Evolutionary conservation across 2,888 invertebrate species (phyloP).

Genomic region (Troglohyphantes excavatus): DNA sequence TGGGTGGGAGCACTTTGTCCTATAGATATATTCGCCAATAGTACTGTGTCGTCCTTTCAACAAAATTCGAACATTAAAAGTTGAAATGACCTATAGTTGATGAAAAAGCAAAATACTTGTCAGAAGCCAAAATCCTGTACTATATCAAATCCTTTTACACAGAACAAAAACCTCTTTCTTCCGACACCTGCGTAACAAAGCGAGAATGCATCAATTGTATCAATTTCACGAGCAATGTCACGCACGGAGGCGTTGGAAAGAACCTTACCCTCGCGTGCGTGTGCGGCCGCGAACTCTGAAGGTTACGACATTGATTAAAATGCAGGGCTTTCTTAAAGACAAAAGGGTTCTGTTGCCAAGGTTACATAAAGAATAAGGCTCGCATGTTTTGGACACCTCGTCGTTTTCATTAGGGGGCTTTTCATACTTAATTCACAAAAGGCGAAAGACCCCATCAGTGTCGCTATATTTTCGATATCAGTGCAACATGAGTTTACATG

Average conservation of each 20-base stretch:
- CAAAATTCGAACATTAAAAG: too few species aligned
- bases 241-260: neutral
- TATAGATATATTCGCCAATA: too few species aligned
- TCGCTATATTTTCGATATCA: neutral
- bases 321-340: constrained; percentile 4
- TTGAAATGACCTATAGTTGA: too few species aligned
- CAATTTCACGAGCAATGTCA: neutral
- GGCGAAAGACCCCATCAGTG: neutral
- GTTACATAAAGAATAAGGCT: neutral
- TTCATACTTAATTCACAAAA: neutral
- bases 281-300: constrained; percentile 55
- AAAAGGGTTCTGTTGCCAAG: neutral
- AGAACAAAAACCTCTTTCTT: too few species aligned
- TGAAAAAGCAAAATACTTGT: too few species aligned
- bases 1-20: too few species aligned
- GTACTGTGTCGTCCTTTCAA: too few species aligned
- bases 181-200: neutral
- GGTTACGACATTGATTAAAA: constrained; percentile 74
- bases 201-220: neutral
- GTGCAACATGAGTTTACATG: neutral
- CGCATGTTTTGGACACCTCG: neutral
- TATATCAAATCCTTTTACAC: too few species aligned
- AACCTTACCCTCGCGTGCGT: neutral
- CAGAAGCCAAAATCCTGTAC: too few species aligned
- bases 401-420: neutral